phyloP scores from a whole-genome alignment of 2,797 vertebrate species.

The Falco naumanni region DNA sequence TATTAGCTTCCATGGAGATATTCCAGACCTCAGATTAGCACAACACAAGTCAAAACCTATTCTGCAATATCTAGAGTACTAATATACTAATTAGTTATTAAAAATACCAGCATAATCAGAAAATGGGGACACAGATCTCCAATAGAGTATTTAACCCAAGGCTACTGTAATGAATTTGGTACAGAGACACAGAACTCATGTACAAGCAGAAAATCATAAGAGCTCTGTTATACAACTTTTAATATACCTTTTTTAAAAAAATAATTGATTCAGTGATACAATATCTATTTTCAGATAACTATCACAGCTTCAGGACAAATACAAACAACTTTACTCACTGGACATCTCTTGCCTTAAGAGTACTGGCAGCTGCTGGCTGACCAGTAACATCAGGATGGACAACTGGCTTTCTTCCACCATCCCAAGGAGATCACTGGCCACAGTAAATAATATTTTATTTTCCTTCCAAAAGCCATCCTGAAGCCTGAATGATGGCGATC shows the following conservation, averaged over 20 bases:
- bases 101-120: constrained; percentile 26
- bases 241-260: background rate
- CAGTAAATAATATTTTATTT: background rate
- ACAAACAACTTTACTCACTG: background rate
- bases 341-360: background rate
- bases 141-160: background rate
- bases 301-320: background rate
- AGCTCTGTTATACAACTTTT: background rate
- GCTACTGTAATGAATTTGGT: background rate
- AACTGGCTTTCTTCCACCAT: background rate
- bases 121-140: background rate
- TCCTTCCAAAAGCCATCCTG: constrained; percentile 7
- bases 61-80: background rate
- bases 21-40: background rate
- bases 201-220: background rate
- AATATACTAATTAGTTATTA: constrained; percentile 9
- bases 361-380: background rate
- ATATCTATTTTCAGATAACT: background rate
- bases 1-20: background rate
- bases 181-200: background rate
- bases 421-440: background rate
- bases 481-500: background rate
- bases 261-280: background rate
- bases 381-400: background rate
- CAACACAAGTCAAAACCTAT: background rate